Percentiles rank a stretch among this genome's conserved stretches.
Conservation (phyloP, 2,113 vertebrate species). For the Psilopsiagon aurifrons region DNA sequence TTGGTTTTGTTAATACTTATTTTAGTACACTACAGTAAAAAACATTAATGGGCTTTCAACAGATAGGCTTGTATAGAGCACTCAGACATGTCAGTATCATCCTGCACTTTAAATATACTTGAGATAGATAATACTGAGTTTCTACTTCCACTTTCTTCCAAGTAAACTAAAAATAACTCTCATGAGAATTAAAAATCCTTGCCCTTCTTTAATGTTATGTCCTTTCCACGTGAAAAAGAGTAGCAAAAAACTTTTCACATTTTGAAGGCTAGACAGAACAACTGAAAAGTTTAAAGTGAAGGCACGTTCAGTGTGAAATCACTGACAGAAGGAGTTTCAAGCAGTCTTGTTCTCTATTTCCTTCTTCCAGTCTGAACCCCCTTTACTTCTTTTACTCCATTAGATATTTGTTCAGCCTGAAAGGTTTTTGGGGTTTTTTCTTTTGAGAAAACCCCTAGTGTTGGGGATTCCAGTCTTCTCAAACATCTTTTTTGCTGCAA, state of each 20-base stretch:
- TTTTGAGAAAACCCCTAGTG: accelerated
- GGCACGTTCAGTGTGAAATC: neutral
- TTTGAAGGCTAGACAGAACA: neutral
- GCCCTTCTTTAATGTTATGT: neutral
- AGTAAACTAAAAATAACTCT: neutral
- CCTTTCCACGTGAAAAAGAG: neutral
- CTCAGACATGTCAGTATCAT: neutral
- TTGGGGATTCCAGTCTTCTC: neutral
- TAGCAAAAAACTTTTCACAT: neutral
- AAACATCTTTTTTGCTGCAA: neutral
- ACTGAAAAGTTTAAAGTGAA: neutral
- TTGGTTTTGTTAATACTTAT: neutral
- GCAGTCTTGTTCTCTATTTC: neutral
- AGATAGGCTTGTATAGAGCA: neutral
- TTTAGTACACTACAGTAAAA: neutral
- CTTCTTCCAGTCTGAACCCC: neutral
- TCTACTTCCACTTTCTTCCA: neutral
- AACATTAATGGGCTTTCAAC: neutral
- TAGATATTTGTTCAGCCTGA: neutral
- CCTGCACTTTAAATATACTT: neutral
- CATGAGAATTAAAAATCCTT: neutral
- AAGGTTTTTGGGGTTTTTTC: neutral
- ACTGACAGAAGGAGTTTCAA: neutral
- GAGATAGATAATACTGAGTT: neutral
- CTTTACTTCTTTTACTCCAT: neutral